Evolutionary conservation across 2,888 invertebrate species (phyloP).

Genomic region (Brenthis daphne): DNA sequence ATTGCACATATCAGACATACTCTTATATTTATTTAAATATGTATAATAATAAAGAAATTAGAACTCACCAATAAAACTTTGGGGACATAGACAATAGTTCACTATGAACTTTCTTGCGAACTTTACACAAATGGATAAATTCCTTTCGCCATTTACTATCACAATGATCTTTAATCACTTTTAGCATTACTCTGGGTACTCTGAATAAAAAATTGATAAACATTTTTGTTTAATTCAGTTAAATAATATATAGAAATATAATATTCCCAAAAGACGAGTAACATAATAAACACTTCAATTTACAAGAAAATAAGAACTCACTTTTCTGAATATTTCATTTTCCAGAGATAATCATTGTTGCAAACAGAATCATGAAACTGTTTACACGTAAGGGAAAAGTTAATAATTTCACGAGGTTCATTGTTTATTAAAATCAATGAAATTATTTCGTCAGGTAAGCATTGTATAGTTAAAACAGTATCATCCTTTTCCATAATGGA

Average conservation of each 20-base stretch:
- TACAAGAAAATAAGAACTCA: conserved; percentile 45
- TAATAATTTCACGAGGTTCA: conserved; percentile 66
- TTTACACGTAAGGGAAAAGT: conserved; percentile 79
- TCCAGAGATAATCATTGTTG: conserved; percentile 61
- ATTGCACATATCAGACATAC: no score
- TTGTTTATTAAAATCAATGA: conserved; percentile 50
- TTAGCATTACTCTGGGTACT: conserved; percentile 26
- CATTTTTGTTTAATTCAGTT: conserved; percentile 14
- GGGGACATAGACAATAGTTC: conserved; percentile 53
- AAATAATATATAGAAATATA: neutral
- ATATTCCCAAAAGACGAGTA: no score
- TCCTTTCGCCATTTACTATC: conserved; percentile 33
- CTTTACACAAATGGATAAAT: conserved; percentile 46
- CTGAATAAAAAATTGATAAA: conserved; percentile 45
- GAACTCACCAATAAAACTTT: conserved; percentile 54
- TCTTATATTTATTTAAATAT: neutral
- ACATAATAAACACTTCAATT: no score
- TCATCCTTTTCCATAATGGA: conserved; percentile 17
- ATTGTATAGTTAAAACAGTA: conserved; percentile 37
- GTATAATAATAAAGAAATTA: conserved; percentile 6
- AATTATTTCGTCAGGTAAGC: conserved; percentile 59
- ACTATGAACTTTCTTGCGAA: conserved; percentile 44
- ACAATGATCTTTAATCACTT: conserved; percentile 43
- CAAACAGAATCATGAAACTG: conserved; percentile 70
- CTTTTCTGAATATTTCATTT: conserved; percentile 50